These are phyloP conservation scores for Sclerodermus sp. DNA, from an alignment of 2,888 invertebrate genomes.

Conservation along the genomic window DNA sequence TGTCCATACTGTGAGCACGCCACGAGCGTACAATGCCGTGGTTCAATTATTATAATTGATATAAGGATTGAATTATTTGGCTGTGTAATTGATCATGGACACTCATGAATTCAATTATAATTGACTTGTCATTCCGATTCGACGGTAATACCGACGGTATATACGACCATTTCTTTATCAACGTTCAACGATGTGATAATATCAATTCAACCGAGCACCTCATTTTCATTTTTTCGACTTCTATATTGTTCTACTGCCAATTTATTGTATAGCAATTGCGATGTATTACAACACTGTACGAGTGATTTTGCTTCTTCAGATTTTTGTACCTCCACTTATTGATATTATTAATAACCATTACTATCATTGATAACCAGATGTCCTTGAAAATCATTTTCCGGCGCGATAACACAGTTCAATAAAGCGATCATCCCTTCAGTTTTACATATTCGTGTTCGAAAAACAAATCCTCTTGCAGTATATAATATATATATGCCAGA, in stretches of 20 bases:
- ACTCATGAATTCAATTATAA: neutral
- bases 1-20: too few relatives aligned
- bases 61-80: slow-evolving; percentile 9
- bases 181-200: slow-evolving; percentile 21
- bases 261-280: slow-evolving; percentile 28
- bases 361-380: too few relatives aligned
- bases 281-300: slow-evolving; percentile 19
- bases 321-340: slow-evolving; percentile 31
- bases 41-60: slow-evolving; percentile 1
- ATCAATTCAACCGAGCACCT: slow-evolving; percentile 18
- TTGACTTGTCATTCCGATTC: too few relatives aligned
- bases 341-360: slow-evolving; percentile 11
- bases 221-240: slow-evolving; percentile 27
- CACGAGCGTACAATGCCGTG: too few relatives aligned
- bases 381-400: slow-evolving; percentile 24
- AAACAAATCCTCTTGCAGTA: too few relatives aligned
- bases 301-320: slow-evolving; percentile 28
- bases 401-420: slow-evolving; percentile 22
- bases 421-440: slow-evolving; percentile 29
- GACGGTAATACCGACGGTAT: neutral
- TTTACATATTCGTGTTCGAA: slow-evolving; percentile 9
- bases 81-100: slow-evolving; percentile 7
- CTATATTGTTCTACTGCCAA: slow-evolving; percentile 35
- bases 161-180: slow-evolving; percentile 19
- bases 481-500: too few relatives aligned